Conservation (phyloP, 2,888 invertebrate species). For the Sphaeridia pumilis region DNA sequence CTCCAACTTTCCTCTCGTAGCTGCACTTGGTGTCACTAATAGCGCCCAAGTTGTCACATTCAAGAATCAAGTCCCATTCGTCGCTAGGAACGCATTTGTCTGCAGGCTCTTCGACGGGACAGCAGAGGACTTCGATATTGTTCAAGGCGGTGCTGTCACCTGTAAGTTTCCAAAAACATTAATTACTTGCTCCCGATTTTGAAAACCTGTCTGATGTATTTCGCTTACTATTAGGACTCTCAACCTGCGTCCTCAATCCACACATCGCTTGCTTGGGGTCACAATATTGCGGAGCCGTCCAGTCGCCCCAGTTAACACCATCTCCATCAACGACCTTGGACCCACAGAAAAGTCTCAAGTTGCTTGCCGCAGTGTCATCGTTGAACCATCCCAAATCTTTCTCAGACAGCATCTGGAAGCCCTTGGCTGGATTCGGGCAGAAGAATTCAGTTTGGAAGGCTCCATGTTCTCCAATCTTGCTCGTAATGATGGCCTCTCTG, state of each 20-base stretch:
- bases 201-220: not conserved
- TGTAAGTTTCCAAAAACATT: not conserved
- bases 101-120: constrained; percentile 26
- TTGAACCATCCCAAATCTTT: constrained; percentile 16
- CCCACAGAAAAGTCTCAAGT: constrained; percentile 20
- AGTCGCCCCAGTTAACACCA: constrained; percentile 22
- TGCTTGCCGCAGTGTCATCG: constrained; percentile 31
- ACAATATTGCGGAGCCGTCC: constrained; percentile 23
- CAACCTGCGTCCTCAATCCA: constrained; percentile 27
- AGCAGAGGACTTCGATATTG: constrained; percentile 26
- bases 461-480: constrained; percentile 17
- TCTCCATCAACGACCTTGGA: constrained; percentile 18
- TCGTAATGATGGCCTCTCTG: constrained; percentile 1
- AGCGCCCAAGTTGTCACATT: constrained; percentile 29
- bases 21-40: constrained; percentile 22
- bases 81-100: constrained; percentile 20
- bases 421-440: constrained; percentile 25
- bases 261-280: constrained; percentile 22
- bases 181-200: not conserved
- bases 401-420: constrained; percentile 30
- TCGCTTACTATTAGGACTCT: constrained; percentile 13
- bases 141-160: constrained; percentile 28
- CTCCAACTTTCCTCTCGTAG: constrained; percentile 26
- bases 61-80: constrained; percentile 27
- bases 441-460: constrained; percentile 16